Conservation (phyloP, 2,888 invertebrate species). For the Philereme vetulata region DNA sequence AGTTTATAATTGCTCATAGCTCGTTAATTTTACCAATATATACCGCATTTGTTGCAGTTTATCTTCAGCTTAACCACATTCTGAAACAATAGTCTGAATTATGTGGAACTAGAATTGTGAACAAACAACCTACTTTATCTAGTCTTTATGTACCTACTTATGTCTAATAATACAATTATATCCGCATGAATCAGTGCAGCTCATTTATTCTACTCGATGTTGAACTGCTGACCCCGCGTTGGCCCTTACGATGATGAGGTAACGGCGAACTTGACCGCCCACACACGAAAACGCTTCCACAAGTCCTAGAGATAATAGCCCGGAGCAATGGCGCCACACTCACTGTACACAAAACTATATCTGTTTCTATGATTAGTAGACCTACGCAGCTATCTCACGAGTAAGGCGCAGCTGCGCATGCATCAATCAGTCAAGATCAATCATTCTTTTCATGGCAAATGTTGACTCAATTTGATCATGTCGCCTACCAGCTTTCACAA, state of each 20-base stretch:
- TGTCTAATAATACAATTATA: slow-evolving; percentile 59
- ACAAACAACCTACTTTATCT: slow-evolving; percentile 68
- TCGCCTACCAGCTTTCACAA: slow-evolving; percentile 62
- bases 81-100: slow-evolving; percentile 43
- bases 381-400: slow-evolving; percentile 37
- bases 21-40: slow-evolving; percentile 44
- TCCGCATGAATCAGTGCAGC: slow-evolving; percentile 64
- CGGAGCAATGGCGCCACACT: slow-evolving; percentile 26
- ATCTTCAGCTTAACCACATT: slow-evolving; percentile 59
- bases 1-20: slow-evolving; percentile 42
- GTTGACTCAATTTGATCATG: slow-evolving; percentile 46
- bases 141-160: slow-evolving; percentile 37
- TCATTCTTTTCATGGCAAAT: slow-evolving; percentile 51
- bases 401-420: slow-evolving; percentile 27
- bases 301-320: slow-evolving; percentile 44
- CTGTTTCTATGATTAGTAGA: slow-evolving; percentile 49
- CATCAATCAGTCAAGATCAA: slow-evolving; percentile 53
- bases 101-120: slow-evolving; percentile 62
- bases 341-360: slow-evolving; percentile 33
- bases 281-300: slow-evolving; percentile 59
- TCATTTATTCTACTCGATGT: slow-evolving; percentile 57
- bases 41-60: slow-evolving; percentile 42
- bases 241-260: slow-evolving; percentile 61
- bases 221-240: slow-evolving; percentile 69
- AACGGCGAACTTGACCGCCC: slow-evolving; percentile 77